Evolutionary conservation across 92 coral and sea anemone genomes (phyloP), one percentile per base, ranked within the genome.

Genomic region (Porites lobata): DNA sequence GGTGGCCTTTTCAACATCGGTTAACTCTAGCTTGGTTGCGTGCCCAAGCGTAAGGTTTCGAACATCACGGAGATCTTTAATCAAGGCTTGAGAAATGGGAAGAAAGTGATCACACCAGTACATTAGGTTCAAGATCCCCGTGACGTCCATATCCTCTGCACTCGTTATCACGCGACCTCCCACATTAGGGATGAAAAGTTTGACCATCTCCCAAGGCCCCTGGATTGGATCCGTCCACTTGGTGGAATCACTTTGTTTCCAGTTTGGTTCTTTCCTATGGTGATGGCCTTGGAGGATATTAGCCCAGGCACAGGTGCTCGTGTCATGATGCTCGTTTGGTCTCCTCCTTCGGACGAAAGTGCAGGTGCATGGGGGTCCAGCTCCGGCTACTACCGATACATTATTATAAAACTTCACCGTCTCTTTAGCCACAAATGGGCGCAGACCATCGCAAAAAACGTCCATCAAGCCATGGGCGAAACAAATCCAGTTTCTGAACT

Each of bases 161-260:
- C 81, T 92, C 63, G 65, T 63, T 71, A 75, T 86, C 19, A 66
- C 88, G 65, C 69, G 86, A 57, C 63, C 84, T 11, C 91, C 99
- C 75, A 91, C 63, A 72, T 89, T 85, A 3, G 99, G 93, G 93
- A 96, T 90, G 79, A 72, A 96, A 32, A 96, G 79, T 85, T 94
- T 96, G 50, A 96, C 98, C 53, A 94, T 80, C 76, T 96, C 98
- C 99, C 98, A 96, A 51, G 87, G 89, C 22, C 99, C 99, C 62
- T 22, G 73, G 69, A 12, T 78, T 29, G 96, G 98, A 71, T 96
- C 95, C 61, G 50, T 75, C 99, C 99, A 96, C 53, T 82, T 92
- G 61, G 84, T 57, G 61, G 86, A 58, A 76, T 92, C 94, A 79
- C 98, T 96, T 77, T 94, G 94, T 61, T 82, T 79, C 98, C 98